Conservation (phyloP, 2,113 vertebrate species). For the Axis porcinus region DNA sequence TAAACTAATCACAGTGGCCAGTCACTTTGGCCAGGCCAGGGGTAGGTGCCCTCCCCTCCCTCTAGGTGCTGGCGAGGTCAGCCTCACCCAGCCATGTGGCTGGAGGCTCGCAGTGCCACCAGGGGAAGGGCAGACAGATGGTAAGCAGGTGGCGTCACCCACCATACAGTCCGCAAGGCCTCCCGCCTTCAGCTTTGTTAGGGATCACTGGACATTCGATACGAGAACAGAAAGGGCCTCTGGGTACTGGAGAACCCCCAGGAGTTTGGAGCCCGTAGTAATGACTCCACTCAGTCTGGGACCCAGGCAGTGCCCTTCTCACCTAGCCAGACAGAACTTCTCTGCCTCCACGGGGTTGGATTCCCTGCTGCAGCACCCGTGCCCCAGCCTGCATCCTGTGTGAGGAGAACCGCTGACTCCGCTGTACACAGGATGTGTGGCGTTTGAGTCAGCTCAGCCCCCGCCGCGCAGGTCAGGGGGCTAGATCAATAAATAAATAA, state of each 20-base stretch:
- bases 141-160: too few species aligned
- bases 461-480: conserved; percentile 23
- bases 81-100: background rate
- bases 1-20: background rate
- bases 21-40: background rate
- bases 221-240: background rate
- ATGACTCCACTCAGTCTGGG: background rate
- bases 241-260: background rate
- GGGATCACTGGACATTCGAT: background rate
- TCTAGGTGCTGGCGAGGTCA: background rate
- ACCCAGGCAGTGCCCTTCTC: background rate
- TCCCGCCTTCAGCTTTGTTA: background rate
- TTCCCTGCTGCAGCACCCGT: too few species aligned
- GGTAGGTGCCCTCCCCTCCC: background rate
- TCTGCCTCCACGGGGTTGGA: rapidly evolving
- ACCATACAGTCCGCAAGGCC: rapidly evolving
- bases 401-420: background rate
- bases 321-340: background rate
- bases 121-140: rapidly evolving
- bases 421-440: background rate
- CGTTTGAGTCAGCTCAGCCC: background rate
- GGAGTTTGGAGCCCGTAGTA: background rate
- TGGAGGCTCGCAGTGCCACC: background rate
- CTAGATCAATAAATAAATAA: conserved; percentile 48
- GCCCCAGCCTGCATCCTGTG: background rate